phyloP scores from a whole-genome alignment of 2,113 vertebrate genomes.

The Ia io region DNA sequence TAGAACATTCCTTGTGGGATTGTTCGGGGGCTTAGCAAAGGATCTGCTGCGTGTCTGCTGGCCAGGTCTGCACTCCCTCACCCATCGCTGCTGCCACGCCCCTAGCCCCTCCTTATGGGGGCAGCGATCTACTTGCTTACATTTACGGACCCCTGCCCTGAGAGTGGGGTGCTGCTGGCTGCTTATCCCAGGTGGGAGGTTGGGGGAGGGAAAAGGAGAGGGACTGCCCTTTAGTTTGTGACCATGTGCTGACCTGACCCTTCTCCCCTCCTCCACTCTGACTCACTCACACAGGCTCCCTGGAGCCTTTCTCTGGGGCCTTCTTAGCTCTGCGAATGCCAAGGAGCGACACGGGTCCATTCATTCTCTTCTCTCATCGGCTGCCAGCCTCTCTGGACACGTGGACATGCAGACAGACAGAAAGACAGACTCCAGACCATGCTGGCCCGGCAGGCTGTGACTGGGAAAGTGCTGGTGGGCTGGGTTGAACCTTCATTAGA shows the following conservation, averaged over 20 bases:
- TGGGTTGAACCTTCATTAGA: neutral
- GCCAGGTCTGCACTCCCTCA: too few relatives aligned
- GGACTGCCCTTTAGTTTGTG: neutral
- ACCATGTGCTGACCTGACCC: fast-evolving
- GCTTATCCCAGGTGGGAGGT: neutral
- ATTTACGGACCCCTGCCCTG: neutral
- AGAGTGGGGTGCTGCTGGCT: neutral
- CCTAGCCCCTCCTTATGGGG: fast-evolving
- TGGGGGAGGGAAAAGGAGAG: neutral
- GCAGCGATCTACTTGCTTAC: fast-evolving
- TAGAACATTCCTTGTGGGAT: neutral
- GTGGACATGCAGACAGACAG: fast-evolving
- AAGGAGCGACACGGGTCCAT: neutral
- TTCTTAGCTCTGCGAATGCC: neutral
- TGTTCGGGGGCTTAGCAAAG: neutral
- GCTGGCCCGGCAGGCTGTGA: neutral
- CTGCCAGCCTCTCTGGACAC: neutral
- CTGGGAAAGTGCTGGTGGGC: neutral
- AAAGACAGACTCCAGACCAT: neutral
- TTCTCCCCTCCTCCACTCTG: neutral
- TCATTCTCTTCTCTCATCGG: neutral
- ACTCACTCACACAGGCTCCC: neutral
- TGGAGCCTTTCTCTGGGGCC: neutral
- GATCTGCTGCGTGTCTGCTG: neutral
- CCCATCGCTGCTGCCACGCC: fast-evolving